Evolutionary conservation across 1,140 invertebrate species (phyloP).

Genomic region (Lepeophtheirus salmonis): DNA sequence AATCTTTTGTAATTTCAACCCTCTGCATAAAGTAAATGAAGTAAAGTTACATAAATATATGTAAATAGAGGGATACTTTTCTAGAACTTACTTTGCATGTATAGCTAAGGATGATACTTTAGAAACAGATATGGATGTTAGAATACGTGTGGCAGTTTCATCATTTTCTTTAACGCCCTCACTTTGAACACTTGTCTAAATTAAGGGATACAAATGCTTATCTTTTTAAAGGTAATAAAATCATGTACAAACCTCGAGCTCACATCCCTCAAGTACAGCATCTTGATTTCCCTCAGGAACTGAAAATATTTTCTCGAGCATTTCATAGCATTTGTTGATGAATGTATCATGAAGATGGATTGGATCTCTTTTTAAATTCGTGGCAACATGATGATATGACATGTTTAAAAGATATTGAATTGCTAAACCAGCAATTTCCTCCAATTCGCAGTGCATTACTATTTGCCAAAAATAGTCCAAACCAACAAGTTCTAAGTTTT

Average conservation of each 20-base stretch:
- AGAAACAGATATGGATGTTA: constrained; percentile 30
- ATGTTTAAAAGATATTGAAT: constrained; percentile 32
- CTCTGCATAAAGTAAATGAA: constrained; percentile 20
- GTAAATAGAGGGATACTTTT: too few species aligned
- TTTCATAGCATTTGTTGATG: constrained; percentile 33
- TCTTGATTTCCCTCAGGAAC: background rate
- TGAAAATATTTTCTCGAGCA: constrained; percentile 26
- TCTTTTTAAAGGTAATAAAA: constrained; percentile 1
- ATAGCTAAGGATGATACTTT: constrained; percentile 28
- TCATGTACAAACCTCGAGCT: constrained; percentile 7
- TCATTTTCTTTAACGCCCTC: constrained; percentile 29
- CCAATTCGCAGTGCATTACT: constrained; percentile 30
- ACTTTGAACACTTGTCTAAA: constrained; percentile 24
- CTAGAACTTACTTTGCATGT: constrained; percentile 26
- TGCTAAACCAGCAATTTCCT: constrained; percentile 30
- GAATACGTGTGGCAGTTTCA: constrained; percentile 29
- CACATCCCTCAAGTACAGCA: constrained; percentile 8
- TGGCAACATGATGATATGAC: constrained; percentile 30
- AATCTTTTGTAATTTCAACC: constrained; percentile 28
- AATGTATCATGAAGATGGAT: constrained; percentile 32
- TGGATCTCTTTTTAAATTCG: constrained; percentile 32
- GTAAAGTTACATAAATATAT: background rate
- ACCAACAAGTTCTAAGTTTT: constrained; percentile 32
- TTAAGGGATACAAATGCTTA: constrained; percentile 19
- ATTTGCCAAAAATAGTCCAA: constrained; percentile 35